phyloP scores from a whole-genome alignment of 1,140 invertebrate species.

The Nymphalis io region DNA sequence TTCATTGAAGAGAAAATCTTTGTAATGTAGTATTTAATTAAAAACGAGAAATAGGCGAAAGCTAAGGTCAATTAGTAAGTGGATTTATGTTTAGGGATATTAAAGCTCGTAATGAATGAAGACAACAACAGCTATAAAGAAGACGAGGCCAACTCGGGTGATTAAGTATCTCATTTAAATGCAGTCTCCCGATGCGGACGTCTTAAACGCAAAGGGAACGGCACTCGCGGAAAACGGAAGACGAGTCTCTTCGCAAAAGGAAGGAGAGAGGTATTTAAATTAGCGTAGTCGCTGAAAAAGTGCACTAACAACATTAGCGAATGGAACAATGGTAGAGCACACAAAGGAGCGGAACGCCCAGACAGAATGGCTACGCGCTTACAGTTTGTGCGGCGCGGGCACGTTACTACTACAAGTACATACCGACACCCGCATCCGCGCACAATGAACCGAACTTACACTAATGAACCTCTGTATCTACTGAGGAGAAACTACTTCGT shows the following conservation, averaged over 20 bases:
- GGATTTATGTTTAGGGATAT: slow-evolving; percentile 56
- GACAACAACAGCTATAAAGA: slow-evolving; percentile 74
- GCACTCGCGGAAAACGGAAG: slow-evolving; percentile 77
- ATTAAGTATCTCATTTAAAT: slow-evolving; percentile 81
- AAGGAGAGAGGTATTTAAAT: slow-evolving; percentile 79
- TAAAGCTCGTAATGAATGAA: slow-evolving; percentile 70
- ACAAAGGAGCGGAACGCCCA: slow-evolving; percentile 69
- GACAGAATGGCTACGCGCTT: slow-evolving; percentile 49
- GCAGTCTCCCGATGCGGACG: slow-evolving; percentile 75
- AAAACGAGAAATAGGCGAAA: slow-evolving; percentile 29
- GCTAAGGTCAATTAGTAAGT: slow-evolving; percentile 43
- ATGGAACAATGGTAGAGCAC: slow-evolving; percentile 72
- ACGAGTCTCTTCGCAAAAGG: slow-evolving; percentile 75
- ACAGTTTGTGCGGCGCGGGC: slow-evolving; percentile 36
- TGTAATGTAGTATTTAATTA: slow-evolving; percentile 29
- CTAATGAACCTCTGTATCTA: slow-evolving; percentile 44
- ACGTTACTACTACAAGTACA: slow-evolving; percentile 25
- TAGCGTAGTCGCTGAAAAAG: slow-evolving; percentile 78
- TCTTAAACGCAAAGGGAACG: slow-evolving; percentile 76
- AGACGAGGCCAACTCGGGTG: slow-evolving; percentile 72
- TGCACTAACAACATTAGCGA: slow-evolving; percentile 80
- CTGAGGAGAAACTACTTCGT: slow-evolving; percentile 38
- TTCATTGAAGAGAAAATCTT: slow-evolving; percentile 24
- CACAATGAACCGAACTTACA: slow-evolving; percentile 45
- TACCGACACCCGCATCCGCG: slow-evolving; percentile 45